Base-by-base conservation (phyloP, 2,888 invertebrate genomes). In the Archaeoteleia sp. region DNA sequence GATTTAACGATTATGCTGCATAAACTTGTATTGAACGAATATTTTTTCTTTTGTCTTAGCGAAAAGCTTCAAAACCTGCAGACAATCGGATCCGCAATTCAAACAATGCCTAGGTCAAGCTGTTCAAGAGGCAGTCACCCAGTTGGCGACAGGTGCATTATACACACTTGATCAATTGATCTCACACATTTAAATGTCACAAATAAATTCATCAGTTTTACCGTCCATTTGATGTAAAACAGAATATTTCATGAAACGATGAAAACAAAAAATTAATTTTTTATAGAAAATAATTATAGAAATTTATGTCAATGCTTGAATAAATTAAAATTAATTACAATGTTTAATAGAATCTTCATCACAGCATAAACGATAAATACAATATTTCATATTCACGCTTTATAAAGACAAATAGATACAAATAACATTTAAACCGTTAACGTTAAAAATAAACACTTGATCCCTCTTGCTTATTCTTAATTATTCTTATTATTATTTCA, bases 101-200 rank as follows among this genome's bases (percentile, higher is more conserved):
- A 87, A 88, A 6, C 87, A 89, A 37, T 92, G 92, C 66, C 82
- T 92, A 12, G 87, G 86, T 58, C 78, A 83, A 13, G 89, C 90
- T 0, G 88, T 89, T 0, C 88, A 87, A 2, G 87, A 88, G 35
- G 90, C 90, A 0, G 80, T 91, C 0, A 76, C 86, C 27, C 83
- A 87, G 34, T 87, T 92, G 79, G 89, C 86, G 72, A 82, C 86
- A 75, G 91, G 91, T 91, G 84, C 84, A 77, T 74, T 20, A 48
- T 48, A 32, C n/a, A 25, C 23, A 12, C 23, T 30, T 45, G n/a
- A n/a, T 15, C 8, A 30, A 17, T 12, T 42, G 8, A 29, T 7
- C 9, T 29, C n/a, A 9, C 4, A 7, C 4, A n/a, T 6, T 2
- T n/a, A 7, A 29, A 29, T 29, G n/a, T 7, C 2, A 7, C 29